phyloP scores from a whole-genome alignment of 37 sponge, comb jelly and placozoan genomes.

The Agelas oroides region DNA sequence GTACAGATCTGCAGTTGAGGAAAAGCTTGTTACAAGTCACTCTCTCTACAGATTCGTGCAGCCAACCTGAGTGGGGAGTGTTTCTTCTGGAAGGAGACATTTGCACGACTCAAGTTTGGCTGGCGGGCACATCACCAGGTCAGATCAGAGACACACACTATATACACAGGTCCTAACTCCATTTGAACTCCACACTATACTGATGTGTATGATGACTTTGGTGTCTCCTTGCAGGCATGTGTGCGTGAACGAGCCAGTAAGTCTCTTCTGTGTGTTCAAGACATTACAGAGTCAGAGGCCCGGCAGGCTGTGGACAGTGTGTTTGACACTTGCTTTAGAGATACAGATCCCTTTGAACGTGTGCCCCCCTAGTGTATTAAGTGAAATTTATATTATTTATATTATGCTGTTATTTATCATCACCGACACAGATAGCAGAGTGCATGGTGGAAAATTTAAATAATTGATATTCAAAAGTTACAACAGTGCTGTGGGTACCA shows the following conservation, averaged over 20 bases:
- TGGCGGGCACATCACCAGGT: constrained; percentile 94
- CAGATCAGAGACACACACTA: background rate
- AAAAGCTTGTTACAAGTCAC: too few relatives aligned
- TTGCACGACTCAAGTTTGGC: constrained; percentile 89
- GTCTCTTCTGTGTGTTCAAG: constrained; percentile 78
- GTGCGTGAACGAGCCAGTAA: constrained; percentile 78
- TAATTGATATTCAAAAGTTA: too few relatives aligned
- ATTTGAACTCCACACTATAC: too few relatives aligned
- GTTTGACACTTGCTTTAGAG: constrained; percentile 82
- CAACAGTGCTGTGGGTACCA: background rate
- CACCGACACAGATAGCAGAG: too few relatives aligned
- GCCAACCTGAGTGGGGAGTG: constrained; percentile 97
- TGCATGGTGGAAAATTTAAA: too few relatives aligned
- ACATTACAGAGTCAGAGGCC: constrained; percentile 77
- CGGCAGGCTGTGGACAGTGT: constrained; percentile 79
- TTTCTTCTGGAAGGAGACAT: constrained; percentile 92
- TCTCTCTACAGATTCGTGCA: constrained; percentile 70
- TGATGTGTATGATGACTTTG: too few relatives aligned
- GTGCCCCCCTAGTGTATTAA: constrained; percentile 72
- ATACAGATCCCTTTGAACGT: constrained; percentile 90
- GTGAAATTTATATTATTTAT: too few relatives aligned
- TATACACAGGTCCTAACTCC: too few relatives aligned
- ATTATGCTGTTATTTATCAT: too few relatives aligned
- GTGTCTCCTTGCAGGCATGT: constrained; percentile 67
- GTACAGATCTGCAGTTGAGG: too few relatives aligned